Conservation (phyloP, 2,888 invertebrate species). For the Sepiola atlantica region DNA sequence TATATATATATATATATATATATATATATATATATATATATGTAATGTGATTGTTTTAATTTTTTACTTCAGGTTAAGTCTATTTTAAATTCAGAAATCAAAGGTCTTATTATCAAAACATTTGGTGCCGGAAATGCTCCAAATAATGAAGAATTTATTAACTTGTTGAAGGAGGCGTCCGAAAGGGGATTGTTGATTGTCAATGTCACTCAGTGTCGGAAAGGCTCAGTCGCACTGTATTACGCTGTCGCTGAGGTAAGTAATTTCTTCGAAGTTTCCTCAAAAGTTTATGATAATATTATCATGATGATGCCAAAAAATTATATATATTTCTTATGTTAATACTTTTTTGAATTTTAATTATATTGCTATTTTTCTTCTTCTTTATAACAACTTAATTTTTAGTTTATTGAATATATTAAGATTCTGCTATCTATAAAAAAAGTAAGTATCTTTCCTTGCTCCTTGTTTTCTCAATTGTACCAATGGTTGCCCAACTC, state of each 20-base stretch:
- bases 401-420: no score
- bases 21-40: background rate
- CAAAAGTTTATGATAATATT: background rate
- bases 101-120: constrained; percentile 89
- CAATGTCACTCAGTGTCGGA: constrained; percentile 92
- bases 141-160: constrained; percentile 85
- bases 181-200: constrained; percentile 85
- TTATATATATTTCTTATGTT: no score
- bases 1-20: background rate
- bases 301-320: no score
- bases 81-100: constrained; percentile 81
- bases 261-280: background rate
- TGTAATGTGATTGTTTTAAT: background rate
- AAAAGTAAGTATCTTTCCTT: no score
- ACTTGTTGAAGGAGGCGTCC: constrained; percentile 83
- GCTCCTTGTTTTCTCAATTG: no score
- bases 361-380: no score
- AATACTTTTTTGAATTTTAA: no score
- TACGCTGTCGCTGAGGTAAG: constrained; percentile 88
- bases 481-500: no score
- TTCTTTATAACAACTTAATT: no score
- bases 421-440: no score
- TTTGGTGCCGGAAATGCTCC: constrained; percentile 97
- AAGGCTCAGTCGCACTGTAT: constrained; percentile 85
- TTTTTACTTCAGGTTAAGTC: constrained; percentile 73